Evolutionary conservation across 2,797 vertebrate genomes (phyloP).

Genomic region (Aeoliscus strigatus): DNA sequence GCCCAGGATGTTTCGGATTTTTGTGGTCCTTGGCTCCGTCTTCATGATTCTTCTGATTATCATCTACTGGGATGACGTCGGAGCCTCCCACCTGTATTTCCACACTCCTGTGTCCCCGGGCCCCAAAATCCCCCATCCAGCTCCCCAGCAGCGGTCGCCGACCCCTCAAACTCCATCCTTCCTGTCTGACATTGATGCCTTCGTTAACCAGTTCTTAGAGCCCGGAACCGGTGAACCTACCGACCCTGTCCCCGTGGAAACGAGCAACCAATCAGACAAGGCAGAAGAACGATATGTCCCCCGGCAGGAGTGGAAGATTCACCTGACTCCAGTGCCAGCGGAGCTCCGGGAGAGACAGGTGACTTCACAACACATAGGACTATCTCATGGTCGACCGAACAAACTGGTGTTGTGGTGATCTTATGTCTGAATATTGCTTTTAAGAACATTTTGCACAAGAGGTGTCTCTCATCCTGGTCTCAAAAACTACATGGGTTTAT

Average conservation of each 20-base stretch:
- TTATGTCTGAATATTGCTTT: too few relatives aligned
- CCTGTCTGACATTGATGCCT: slow-evolving; percentile 80
- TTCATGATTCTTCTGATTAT: slow-evolving; percentile 96
- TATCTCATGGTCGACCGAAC: too few relatives aligned
- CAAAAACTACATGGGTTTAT: too few relatives aligned
- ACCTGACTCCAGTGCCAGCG: slow-evolving; percentile 69
- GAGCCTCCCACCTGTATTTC: slow-evolving; percentile 83
- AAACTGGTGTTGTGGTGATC: too few relatives aligned
- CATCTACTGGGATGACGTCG: slow-evolving; percentile 94
- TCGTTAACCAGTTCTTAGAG: slow-evolving; percentile 83
- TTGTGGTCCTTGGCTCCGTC: slow-evolving; percentile 84
- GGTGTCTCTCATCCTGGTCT: too few relatives aligned
- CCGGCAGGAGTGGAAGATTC: slow-evolving; percentile 87
- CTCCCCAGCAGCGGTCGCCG: slow-evolving; percentile 46
- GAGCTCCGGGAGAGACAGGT: slow-evolving; percentile 75
- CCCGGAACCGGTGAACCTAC: slow-evolving; percentile 76
- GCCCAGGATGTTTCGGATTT: slow-evolving; percentile 85
- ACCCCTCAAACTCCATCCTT: slow-evolving; percentile 59
- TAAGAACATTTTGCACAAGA: too few relatives aligned
- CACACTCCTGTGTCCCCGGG: slow-evolving; percentile 82
- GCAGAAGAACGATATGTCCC: slow-evolving; percentile 77
- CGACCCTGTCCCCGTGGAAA: slow-evolving; percentile 46
- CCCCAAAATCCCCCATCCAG: slow-evolving; percentile 65
- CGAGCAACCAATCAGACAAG: slow-evolving; percentile 72
- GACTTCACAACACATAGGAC: background rate